Evolutionary conservation across 2,113 vertebrate genomes (phyloP), one percentile per base, ranked within the genome.

Genomic region (Apaloderma vittatum): DNA sequence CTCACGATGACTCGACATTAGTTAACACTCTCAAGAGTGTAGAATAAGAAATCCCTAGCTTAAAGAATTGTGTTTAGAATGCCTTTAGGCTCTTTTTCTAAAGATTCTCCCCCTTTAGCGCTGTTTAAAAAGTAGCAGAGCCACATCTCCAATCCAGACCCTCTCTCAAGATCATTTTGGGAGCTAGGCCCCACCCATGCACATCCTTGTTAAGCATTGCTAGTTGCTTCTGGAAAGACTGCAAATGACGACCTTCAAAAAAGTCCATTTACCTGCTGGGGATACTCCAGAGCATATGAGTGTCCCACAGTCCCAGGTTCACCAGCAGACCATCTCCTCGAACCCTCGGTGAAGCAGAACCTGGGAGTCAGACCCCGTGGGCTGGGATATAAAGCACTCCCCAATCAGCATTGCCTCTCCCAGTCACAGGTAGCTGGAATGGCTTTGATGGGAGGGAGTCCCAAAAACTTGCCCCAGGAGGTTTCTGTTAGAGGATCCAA

Each of bases 371-470:
- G 34, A 52, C 12, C 23, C 26, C 0, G 0, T 2, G 9, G 18
- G 30, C 21, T 1, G 6, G 8, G 20, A 57, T 26, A 62, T 34
- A 72, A 63, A 54, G 32, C 0, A 3, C 4, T 70, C 34, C 54
- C 46, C 45, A 54, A 3, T 4, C 2, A 2, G 21, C 1, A 0
- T 3, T 3, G 0, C 57, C 24, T 72, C n/a, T 54, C 45, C 29
- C 12, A 1, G 0, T 21, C 29, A 16, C 1, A 5, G 37, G 6
- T 40, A 79, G 40, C 46, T 83, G 62, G 30, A 70, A 77, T 0
- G 1, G 30, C 48, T 88, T 88, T 66, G 65, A 0, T 1, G 0
- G 1, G 23, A 76, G 37, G n/a, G 23, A 58, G 11, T 19, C 19
- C 46, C 36, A 23, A 73, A 63, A 34, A 12, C 32, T 58, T 49